phyloP scores from a whole-genome alignment of 2,888 invertebrate species.

The Aelia acuminata region DNA sequence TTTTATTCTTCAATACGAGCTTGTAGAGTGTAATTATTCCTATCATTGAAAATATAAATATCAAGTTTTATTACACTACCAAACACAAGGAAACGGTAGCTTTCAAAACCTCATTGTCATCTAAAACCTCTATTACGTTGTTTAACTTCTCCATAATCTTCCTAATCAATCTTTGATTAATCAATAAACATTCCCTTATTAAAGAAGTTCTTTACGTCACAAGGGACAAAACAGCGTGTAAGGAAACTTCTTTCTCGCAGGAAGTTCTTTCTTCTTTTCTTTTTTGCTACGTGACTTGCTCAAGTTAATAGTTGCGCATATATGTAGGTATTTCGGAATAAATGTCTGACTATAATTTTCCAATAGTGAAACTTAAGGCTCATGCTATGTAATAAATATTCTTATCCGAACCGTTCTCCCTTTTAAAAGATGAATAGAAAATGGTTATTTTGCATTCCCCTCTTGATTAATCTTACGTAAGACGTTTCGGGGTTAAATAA shows the following conservation, averaged over 20 bases:
- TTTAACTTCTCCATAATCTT: background rate
- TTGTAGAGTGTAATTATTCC: no score
- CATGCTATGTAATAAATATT: background rate
- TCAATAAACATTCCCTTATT: background rate
- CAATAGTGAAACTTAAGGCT: background rate
- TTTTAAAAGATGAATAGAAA: background rate
- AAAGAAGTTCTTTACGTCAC: background rate
- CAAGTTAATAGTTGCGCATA: background rate
- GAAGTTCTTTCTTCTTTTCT: background rate
- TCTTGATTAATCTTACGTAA: background rate
- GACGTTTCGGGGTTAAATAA: background rate
- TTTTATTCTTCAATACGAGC: no score
- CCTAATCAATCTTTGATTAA: background rate
- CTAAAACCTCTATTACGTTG: background rate
- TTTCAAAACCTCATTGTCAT: background rate
- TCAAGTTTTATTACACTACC: no score
- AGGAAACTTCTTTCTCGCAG: background rate
- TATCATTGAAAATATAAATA: no score
- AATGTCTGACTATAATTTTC: background rate
- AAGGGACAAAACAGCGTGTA: background rate
- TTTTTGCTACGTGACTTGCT: background rate
- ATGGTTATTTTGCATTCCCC: background rate
- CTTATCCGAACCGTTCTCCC: background rate
- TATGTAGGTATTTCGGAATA: background rate
- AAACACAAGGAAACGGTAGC: no score